Evolutionary conservation across 2,113 vertebrate genomes (phyloP).

Genomic region (Proterorhinus semilunaris): DNA sequence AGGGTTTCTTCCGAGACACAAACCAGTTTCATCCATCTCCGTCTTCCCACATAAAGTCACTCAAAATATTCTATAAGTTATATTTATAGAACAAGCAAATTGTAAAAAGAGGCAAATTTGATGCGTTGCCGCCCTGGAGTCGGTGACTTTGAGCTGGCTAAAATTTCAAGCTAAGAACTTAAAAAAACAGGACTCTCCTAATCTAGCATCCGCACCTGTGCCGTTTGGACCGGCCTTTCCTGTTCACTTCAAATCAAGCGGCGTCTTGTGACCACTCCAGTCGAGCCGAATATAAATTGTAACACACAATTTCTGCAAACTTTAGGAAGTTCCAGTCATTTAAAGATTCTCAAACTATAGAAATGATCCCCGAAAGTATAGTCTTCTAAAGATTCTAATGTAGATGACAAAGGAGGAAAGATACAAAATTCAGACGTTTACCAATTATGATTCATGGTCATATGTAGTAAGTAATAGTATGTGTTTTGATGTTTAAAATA

Average conservation of each 20-base stretch:
- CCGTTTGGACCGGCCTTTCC: neutral
- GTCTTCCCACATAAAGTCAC: neutral
- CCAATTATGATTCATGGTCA: neutral
- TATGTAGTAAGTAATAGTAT: neutral
- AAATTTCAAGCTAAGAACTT: neutral
- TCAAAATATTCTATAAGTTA: neutral
- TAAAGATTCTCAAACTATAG: no score
- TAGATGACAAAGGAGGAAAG: neutral
- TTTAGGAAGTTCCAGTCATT: neutral
- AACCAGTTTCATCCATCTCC: neutral
- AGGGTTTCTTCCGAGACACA: neutral
- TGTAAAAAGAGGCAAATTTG: no score
- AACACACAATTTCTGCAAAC: neutral
- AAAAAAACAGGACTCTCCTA: neutral
- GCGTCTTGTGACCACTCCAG: neutral
- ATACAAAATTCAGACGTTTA: neutral
- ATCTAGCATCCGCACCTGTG: neutral
- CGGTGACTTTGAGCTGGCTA: neutral
- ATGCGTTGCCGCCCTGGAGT: neutral
- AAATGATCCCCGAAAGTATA: no score
- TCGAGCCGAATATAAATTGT: neutral
- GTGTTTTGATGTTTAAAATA: slow-evolving; percentile 2
- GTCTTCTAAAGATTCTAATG: neutral
- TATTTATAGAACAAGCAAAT: neutral
- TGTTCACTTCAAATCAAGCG: neutral